Base-by-base conservation (phyloP, 2,888 invertebrate species). In the Macrosiphum euphorbiae region DNA sequence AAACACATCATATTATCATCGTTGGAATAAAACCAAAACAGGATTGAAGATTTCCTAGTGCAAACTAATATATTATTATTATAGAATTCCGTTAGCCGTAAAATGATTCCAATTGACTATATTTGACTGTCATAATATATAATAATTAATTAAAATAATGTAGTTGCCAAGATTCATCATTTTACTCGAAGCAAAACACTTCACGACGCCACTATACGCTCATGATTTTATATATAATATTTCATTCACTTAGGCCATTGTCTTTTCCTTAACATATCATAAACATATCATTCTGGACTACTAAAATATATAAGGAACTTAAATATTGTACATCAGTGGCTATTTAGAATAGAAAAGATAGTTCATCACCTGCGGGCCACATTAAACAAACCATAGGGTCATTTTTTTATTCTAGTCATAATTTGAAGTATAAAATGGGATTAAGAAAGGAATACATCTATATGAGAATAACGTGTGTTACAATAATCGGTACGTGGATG, bases 301-400 rank as follows among this genome's bases (percentile, higher is more conserved):
- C 67, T 67, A 67, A 67, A 35, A n/a, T 4, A n/a, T 67, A 16
- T 61, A 28, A 28, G 11, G 28, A 28, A 13, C 11, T 11, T 11
- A 61, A 28, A 61, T 67, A 67, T 67, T 67, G 16, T 35, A 35
- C 67, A 67, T 35, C 16, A 16, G 7, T 5, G 5, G 16, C n/a
- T 67, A 35, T 35, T n/a, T 67, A 35, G 16, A 67, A 16, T 35
- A 67, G 16, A 67, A 20, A 67, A 16, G 4, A 35, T 35, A 7
- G 5, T 16, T 16, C n/a, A 16, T 35, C 20, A 7, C n/a, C n/a
- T 4, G 16, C 0, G 16, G 2, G 5, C 16, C 16, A 5, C 35
- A 35, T 35, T 35, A 1, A 67, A 20, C 16, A 7, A 35, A n/a
- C n/a, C n/a, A 16, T 67, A 5, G 16, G 35, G 35, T n/a, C 16